A percentile compares a stretch with the other conserved stretches of the same genome.
phyloP scores from a whole-genome alignment of 2,888 invertebrate species.

The Drosophila borborema region DNA sequence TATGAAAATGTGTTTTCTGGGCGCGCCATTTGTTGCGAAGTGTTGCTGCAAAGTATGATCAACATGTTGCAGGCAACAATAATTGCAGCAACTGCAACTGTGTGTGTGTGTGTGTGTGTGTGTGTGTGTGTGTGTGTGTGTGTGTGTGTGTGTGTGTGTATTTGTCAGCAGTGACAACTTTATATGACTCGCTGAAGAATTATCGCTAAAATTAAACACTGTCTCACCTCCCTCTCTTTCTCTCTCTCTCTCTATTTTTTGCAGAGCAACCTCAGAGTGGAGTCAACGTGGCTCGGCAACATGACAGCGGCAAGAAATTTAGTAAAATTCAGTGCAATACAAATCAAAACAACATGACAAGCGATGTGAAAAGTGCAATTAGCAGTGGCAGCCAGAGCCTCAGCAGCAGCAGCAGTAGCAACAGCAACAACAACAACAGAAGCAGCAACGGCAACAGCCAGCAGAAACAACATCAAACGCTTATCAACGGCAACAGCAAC shows the following conservation, averaged over 20 bases:
- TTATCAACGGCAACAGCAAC: constrained; percentile 75
- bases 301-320: constrained; percentile 75
- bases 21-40: constrained; percentile 49
- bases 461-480: constrained; percentile 65
- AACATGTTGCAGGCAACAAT: constrained; percentile 55
- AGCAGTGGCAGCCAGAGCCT: constrained; percentile 63
- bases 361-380: constrained; percentile 80
- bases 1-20: constrained; percentile 62
- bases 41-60: constrained; percentile 35
- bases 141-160: constrained; percentile 12
- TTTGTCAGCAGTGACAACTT: constrained; percentile 61
- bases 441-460: constrained; percentile 13
- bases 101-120: constrained; percentile 14
- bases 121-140: constrained; percentile 13
- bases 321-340: constrained; percentile 80
- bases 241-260: constrained; percentile 25
- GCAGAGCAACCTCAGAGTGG: constrained; percentile 54
- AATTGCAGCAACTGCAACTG: constrained; percentile 36
- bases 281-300: constrained; percentile 57
- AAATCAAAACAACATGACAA: constrained; percentile 82
- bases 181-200: constrained; percentile 46
- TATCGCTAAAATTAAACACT: constrained; percentile 48
- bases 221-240: constrained; percentile 15
- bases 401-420: constrained; percentile 36
- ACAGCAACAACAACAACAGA: constrained; percentile 21